Evolutionary conservation across 1,140 invertebrate species (phyloP).

Genomic region (Drosophila jambulina): DNA sequence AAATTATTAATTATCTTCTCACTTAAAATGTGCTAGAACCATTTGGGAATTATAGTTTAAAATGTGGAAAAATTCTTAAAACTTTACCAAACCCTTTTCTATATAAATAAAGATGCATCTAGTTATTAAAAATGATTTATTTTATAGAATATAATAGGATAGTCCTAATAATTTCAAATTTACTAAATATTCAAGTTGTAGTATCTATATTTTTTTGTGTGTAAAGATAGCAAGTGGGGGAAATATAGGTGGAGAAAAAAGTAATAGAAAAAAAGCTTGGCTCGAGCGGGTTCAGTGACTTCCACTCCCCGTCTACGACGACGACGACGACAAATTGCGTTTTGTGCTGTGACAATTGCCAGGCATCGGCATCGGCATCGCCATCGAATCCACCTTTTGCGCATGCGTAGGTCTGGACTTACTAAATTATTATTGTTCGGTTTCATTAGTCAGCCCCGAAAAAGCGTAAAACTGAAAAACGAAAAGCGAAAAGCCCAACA

Average conservation of each 20-base stretch:
- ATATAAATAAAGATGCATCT: not conserved
- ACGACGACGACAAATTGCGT: constrained; percentile 58
- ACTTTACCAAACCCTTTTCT: not conserved
- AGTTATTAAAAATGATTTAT: not conserved
- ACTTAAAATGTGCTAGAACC: not conserved
- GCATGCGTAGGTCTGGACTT: constrained; percentile 79
- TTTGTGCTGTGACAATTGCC: constrained; percentile 72
- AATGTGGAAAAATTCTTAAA: not conserved
- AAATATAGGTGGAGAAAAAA: constrained; percentile 25
- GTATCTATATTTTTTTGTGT: not conserved
- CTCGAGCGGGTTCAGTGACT: constrained; percentile 72
- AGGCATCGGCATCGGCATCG: constrained; percentile 54
- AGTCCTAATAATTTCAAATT: not conserved
- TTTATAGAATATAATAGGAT: not conserved
- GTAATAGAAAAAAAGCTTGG: constrained; percentile 44
- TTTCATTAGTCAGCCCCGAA: constrained; percentile 79
- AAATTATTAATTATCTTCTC: not conserved
- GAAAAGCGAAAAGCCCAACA: constrained; percentile 8
- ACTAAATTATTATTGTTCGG: constrained; percentile 83
- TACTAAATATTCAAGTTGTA: not conserved
- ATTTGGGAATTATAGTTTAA: not conserved
- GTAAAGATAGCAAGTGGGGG: constrained; percentile 17
- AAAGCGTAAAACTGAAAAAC: constrained; percentile 8
- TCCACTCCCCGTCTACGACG: constrained; percentile 36
- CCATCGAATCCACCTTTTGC: constrained; percentile 49